Percentiles rank a stretch among this genome's conserved stretches.
Conservation (phyloP, 2,113 vertebrate species). For the Cricetomys ansorgei region DNA sequence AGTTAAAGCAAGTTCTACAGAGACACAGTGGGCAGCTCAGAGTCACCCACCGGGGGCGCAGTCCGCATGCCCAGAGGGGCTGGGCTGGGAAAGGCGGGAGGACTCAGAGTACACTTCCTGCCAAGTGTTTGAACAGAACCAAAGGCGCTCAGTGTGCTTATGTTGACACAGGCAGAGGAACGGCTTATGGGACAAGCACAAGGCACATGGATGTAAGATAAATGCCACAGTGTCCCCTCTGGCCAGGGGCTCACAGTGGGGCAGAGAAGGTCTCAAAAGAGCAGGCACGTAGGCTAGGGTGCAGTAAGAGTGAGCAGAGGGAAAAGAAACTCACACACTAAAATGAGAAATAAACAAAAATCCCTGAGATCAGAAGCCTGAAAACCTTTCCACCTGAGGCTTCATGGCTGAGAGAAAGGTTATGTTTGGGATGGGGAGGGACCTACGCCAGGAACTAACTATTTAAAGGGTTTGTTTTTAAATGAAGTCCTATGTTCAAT, state of each 20-base stretch:
- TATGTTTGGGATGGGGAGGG: background rate
- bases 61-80: background rate
- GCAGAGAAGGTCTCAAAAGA: background rate
- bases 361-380: background rate
- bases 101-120: background rate
- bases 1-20: background rate
- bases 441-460: background rate
- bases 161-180: background rate
- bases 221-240: background rate
- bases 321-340: background rate
- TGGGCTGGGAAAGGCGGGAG: rapidly evolving
- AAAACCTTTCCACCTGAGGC: background rate
- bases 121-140: background rate
- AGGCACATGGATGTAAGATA: background rate
- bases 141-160: background rate
- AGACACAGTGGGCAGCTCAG: rapidly evolving
- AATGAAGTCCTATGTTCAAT: background rate
- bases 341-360: background rate
- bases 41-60: rapidly evolving
- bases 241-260: background rate
- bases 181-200: background rate
- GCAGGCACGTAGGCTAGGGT: rapidly evolving
- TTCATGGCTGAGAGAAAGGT: background rate
- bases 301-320: background rate
- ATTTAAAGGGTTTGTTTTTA: background rate